Base-by-base conservation (phyloP, 1,140 invertebrate genomes). In the Helicoverpa zea region DNA sequence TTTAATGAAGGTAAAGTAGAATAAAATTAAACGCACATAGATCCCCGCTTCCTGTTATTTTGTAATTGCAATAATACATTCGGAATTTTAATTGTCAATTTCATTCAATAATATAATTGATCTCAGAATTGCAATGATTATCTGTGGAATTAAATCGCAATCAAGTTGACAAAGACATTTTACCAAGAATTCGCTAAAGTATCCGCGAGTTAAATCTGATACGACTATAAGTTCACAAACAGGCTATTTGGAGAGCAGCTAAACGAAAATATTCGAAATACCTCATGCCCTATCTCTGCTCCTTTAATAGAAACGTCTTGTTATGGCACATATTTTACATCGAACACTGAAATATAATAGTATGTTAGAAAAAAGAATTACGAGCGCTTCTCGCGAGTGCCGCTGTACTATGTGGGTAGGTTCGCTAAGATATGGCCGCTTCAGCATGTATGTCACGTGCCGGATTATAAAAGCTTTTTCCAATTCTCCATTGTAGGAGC, bases 391-490 rank as follows among this genome's bases (percentile, higher is more conserved):
- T 78, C 68, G 51, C 35, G 77, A 64, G 49, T 77, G 61, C 75
- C 75, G 54, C 58, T 51, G 61, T 77, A 72, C 68, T 61, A 61
- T 43, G 5, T 43, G 35, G 68, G 74, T 78, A 61, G 75, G 79
- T 81, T 73, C 74, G 59, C 72, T 85, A 85, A 85, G 81, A 83
- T 83, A 85, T 85, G 81, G 81, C 72, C 83, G 84, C 83, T 91
- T 90, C 84, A 80, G 82, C 92, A 94, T 94, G 92, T 93, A 83
- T 90, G 91, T 94, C 93, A 94, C 93, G 93, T 88, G 84, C 88
- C 81, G 93, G 93, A 94, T 94, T 94, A 94, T 94, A 94, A 94
- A 94, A 94, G 93, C 93, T 93, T 94, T 94, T 94, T 94, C 93
- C 93, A 94, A 94, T 94, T 94, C 93, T 91, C 92, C 87, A 93